Evolutionary conservation across 1,140 invertebrate genomes (phyloP), one percentile per base, ranked within the genome.

Genomic region (Leptoteleia sp.): DNA sequence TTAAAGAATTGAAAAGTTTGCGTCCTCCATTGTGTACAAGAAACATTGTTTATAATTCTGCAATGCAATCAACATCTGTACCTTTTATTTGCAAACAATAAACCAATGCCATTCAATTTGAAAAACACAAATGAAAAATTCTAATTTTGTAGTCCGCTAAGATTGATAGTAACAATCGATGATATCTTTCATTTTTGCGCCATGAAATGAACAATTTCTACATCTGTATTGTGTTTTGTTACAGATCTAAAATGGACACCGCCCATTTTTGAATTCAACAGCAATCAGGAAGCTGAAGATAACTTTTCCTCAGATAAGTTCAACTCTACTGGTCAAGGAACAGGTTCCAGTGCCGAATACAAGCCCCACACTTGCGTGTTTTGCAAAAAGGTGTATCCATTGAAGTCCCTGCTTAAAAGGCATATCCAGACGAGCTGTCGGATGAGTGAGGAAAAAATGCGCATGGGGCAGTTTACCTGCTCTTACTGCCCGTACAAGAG

Each of bases 341-440:
- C 61, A 45, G n/a, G 8, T 11, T 16, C 8, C n/a, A 7, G 31
- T 13, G 59, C 38, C 4, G 57, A 65, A 1, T 42, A 83, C 45
- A 86, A 83, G 31, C 78, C 73, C 0, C 71, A 87, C 38, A 27
- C 50, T 2, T 91, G 90, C 59, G 75, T 81, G 0, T 85, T 84
- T 64, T 90, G 90, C 59, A 87, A 84, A 43, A 87, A 88, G 13
- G 71, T 81, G 8, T 90, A 89, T 57, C 79, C 79, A 0, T 64
- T 86, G 16, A 89, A 85, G 55, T 87, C 83, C 2, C 73, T 88
- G 12, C 73, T 91, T 0, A 89, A 88, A 15, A 80, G 88, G 4
- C 90, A 91, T 59, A 77, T 89, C 45, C 86, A 89, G 35, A 87
- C 84, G 33, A 82, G 80, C 22, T 90, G 90, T 71, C 86, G 86